These are phyloP conservation scores for Rhingia rostrata DNA, from an alignment of 2,888 invertebrate species.

Conservation along the genomic window DNA sequence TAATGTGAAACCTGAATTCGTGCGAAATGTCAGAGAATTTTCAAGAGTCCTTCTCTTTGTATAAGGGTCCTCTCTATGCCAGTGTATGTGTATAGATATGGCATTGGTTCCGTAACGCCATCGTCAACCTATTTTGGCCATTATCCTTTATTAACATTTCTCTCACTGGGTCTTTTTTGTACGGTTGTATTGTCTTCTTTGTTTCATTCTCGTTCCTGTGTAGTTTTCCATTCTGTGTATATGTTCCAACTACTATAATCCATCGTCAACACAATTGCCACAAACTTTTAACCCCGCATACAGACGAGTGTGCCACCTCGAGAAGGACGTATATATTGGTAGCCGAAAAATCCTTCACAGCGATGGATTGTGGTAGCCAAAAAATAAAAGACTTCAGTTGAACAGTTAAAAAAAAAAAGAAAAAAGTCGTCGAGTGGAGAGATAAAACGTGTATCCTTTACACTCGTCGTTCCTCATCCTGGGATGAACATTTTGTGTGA, in stretches of 20 bases:
- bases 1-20: conserved; percentile 70
- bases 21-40: conserved; percentile 67
- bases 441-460: conserved; percentile 71
- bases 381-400: conserved; percentile 45
- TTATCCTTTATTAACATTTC: conserved; percentile 73
- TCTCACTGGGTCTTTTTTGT: conserved; percentile 34
- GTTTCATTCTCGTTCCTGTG: conserved; percentile 31
- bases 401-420: conserved; percentile 34
- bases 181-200: conserved; percentile 7
- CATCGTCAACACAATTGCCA: conserved; percentile 73
- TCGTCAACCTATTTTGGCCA: conserved; percentile 72
- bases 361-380: conserved; percentile 57
- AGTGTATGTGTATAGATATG: conserved; percentile 9
- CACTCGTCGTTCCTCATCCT: conserved; percentile 65
- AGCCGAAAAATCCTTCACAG: conserved; percentile 20
- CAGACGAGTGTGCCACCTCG: conserved; percentile 3
- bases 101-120: conserved; percentile 40
- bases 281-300: conserved; percentile 67
- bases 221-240: conserved; percentile 55
- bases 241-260: conserved; percentile 64
- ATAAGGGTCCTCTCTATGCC: conserved; percentile 15
- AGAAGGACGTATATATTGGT: conserved; percentile 34
- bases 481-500: conserved; percentile 71
- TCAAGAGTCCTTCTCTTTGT: conserved; percentile 42
- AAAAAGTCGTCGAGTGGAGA: conserved; percentile 51